A percentile compares a stretch with the other conserved stretches of the same genome.
phyloP scores from a whole-genome alignment of 2,113 vertebrate species.

The Nothocercus nigrocapillus region DNA sequence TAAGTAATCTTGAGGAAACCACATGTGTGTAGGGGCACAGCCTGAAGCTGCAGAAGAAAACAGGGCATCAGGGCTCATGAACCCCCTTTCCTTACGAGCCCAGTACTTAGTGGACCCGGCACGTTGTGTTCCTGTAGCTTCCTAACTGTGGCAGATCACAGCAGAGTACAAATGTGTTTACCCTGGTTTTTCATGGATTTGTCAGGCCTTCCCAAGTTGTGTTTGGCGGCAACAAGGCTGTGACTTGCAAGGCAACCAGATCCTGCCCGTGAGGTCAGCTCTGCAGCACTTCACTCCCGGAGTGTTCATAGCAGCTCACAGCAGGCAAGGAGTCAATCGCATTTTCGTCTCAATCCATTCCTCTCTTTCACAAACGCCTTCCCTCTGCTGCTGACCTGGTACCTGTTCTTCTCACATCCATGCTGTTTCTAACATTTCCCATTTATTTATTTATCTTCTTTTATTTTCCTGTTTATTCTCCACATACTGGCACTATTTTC shows the following conservation, averaged over 20 bases:
- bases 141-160: neutral
- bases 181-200: neutral
- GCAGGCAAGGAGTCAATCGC: neutral
- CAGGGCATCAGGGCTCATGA: neutral
- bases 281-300: too few relatives aligned
- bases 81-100: neutral
- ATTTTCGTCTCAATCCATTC: neutral
- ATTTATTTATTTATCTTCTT: too few relatives aligned
- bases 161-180: neutral
- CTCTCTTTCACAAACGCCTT: neutral
- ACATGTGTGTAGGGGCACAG: neutral
- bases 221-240: neutral
- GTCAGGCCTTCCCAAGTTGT: neutral
- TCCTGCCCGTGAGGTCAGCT: neutral
- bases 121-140: neutral
- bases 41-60: neutral
- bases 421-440: too few relatives aligned
- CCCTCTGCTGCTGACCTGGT: too few relatives aligned
- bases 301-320: neutral
- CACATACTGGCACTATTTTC: neutral
- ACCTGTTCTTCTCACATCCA: too few relatives aligned
- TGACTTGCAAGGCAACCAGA: neutral
- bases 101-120: neutral
- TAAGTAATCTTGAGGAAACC: neutral
- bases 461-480: too few relatives aligned